These are phyloP conservation scores for Gibbula magus DNA, from an alignment of 2,888 invertebrate genomes.

Conservation along the genomic window DNA sequence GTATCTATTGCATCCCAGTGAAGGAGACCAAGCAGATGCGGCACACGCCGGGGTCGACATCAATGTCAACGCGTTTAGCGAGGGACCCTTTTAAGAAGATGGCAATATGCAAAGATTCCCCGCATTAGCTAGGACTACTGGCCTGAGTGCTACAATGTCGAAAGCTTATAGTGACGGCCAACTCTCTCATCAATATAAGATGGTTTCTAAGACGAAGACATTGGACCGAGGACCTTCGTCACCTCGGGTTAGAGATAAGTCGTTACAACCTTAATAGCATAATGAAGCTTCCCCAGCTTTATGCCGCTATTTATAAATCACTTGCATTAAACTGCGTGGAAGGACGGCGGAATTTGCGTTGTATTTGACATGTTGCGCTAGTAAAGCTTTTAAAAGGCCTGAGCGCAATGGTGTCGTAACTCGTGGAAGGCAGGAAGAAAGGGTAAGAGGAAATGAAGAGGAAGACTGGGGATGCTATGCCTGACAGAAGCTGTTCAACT, in stretches of 20 bases:
- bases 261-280: background rate
- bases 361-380: slow-evolving; percentile 1
- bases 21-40: too few relatives aligned
- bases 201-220: background rate
- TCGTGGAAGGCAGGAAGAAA: background rate
- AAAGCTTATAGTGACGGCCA: too few relatives aligned
- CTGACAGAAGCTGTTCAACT: background rate
- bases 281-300: background rate
- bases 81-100: too few relatives aligned
- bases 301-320: slow-evolving; percentile 17
- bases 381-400: slow-evolving; percentile 8
- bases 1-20: too few relatives aligned
- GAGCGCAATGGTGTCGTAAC: background rate
- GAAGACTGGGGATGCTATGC: background rate
- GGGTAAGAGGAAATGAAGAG: background rate
- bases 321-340: slow-evolving; percentile 14
- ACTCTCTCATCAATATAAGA: background rate
- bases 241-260: slow-evolving; percentile 1
- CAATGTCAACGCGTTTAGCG: too few relatives aligned
- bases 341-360: background rate
- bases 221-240: background rate
- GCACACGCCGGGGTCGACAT: too few relatives aligned
- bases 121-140: too few relatives aligned
- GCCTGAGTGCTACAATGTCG: too few relatives aligned
- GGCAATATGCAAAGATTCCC: too few relatives aligned